Base-by-base conservation (phyloP, 2,888 invertebrate species). In the Drosophila kokeensis region DNA sequence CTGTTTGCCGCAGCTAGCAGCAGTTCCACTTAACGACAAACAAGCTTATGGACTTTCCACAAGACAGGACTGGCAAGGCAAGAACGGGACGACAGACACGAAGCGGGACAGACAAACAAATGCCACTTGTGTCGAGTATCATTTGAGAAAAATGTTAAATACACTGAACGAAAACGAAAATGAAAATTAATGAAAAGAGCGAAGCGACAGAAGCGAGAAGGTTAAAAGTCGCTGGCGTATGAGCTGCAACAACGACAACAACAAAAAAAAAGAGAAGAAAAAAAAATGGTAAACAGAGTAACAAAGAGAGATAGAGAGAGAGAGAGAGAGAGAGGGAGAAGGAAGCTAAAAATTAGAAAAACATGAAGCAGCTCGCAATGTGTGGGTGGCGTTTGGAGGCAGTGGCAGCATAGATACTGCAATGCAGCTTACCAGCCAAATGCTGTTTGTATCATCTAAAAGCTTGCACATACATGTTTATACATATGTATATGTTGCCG, bases 131-230 rank as follows among this genome's bases (percentile, higher is more conserved):
- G 80, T 82, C 61, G 88, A 88, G 88, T 90, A 85, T 89, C 89
- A 90, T 90, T 89, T 80, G 79, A 79, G 85, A 75, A 85, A 87
- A 88, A 89, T 87, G 89, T 89, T 88, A 89, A 90, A 90, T 83
- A 85, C 88, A 90, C 90, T 87, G 69, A 81, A 76, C 81, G 77
- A 76, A 80, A 81, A 68, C 34, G 45, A 69, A 66, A 69, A 62
- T 58, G 48, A 62, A 53, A 57, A 58, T 24, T 36, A 67, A 29
- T 11, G 42, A n/a, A 34, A 54, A 42, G 30, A 53, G 38, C 18
- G 40, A 27, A 30, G n/a, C 2, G 8, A 11, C 8, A 67, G 68
- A 64, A 24, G 15, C 4, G 38, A 62, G 63, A 57, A 72, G 73
- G 69, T 83, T 81, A 82, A 89, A 81, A 90, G 75, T 87, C 87